Base-by-base conservation (phyloP, 2,113 vertebrate species). In the Machaerirhynchus nigripectus region DNA sequence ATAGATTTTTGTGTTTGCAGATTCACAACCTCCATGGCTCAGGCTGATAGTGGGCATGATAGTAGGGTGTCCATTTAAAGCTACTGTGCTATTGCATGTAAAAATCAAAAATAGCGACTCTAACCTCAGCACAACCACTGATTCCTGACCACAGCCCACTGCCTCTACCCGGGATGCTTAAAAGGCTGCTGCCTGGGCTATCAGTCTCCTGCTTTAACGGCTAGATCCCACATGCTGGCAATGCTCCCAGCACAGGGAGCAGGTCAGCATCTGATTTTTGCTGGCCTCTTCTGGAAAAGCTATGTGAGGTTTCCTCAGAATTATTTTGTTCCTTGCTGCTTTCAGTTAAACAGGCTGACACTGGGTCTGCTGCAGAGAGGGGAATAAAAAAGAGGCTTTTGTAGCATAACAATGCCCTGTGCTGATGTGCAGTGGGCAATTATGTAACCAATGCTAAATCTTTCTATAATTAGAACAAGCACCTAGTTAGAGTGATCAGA, bases 381-480 rank as follows among this genome's bases (percentile, higher is more conserved):
- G 49, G 49, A 20, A 20, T 27, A 59, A 24, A 61, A 90, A 57
- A 86, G 40, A 49, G 59, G 70, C 95, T 94, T 97, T 97, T 97
- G 89, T 96, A 56, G 33, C 60, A 83, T 76, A 93, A 97, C 89
- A 97, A 97, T 96, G 84, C 74, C 12, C 1, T 83, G 93, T 95
- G 95, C 92, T 21, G 17, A 94, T 96, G 76, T 96, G 95, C 96
- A 94, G 91, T 52, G 92, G 91, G 97, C 97, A 97, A 97, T 98
- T 98, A 97, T 78, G 70, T 93, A 98, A 98, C 94, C 96, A 97
- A 95, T 19, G 77, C 96, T 97, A 96, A 98, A 96, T 87, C 87
- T 95, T 97, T 97, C 97, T 97, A 98, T 97, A 98, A 98, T 98
- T 98, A 98, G 97, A 97, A 91, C 67, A 76, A 96, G 94, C 95